Base-by-base conservation (phyloP, 2,113 vertebrate species). In the Poeciliopsis retropinna region DNA sequence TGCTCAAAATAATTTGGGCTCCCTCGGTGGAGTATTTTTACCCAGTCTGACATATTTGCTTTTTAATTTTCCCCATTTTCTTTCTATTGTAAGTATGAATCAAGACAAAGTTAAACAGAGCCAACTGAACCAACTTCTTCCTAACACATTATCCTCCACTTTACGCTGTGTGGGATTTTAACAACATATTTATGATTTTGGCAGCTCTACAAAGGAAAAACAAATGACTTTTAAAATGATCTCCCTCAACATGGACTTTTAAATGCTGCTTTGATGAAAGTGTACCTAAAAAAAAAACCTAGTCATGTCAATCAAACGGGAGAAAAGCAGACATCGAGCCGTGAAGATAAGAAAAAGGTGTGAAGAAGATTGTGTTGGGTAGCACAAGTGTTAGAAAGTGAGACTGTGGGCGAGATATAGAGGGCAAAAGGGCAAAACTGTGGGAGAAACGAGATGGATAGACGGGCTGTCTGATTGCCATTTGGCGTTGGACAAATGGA, bases 401-500 rank as follows among this genome's bases (percentile, higher is more conserved):
- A 64, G 74, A 44, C 72, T 65, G 80, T 64, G 71, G 57, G 81
- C 7, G 78, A 72, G 37, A 67, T n/a, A 27, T 39, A 64, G 27
- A 70, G 79, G 71, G 25, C 66, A 63, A 73, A 61, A 77, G 77
- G 34, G 44, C 60, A 72, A 47, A 39, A 30, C 57, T 57, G 64
- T 62, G 77, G 13, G 64, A 81, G 41, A 41, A 67, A 37, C 5
- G 66, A 64, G 78, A 82, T 12, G 41, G 75, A 73, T 66, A 41
- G 73, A 85, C 27, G 5, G 47, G 57, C 66, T 12, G 62, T 51
- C 69, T 85, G 81, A 81, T 66, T 75, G 82, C 75, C 84, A 75
- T 84, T 83, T 81, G 85, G 78, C 12, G 29, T 83, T 66, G 80
- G 83, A 81, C 71, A 68, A 86, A 65, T 17, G 19, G 78, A 71